These are phyloP conservation scores for Oxytorus armatus DNA, from an alignment of 2,888 invertebrate genomes.

Conservation along the genomic window DNA sequence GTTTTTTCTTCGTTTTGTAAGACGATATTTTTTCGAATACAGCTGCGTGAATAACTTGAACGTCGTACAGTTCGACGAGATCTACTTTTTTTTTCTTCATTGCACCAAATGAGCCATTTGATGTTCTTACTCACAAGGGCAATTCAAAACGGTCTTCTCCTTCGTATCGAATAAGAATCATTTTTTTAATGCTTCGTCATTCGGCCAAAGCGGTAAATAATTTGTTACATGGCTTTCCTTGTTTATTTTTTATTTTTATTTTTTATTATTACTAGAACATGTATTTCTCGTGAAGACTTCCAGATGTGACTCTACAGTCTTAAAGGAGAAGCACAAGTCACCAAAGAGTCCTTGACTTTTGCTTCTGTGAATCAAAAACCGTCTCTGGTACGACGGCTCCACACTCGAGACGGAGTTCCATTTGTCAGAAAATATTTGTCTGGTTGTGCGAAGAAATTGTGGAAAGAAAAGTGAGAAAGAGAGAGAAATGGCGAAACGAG, in stretches of 20 bases:
- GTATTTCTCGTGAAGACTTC: slow-evolving; percentile 8
- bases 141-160: neutral
- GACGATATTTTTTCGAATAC: too few species aligned
- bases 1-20: too few species aligned
- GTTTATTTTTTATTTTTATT: neutral
- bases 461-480: slow-evolving; percentile 26
- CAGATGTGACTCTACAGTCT: slow-evolving; percentile 25
- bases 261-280: neutral
- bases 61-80: too few species aligned
- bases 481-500: slow-evolving; percentile 22
- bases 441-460: slow-evolving; percentile 33
- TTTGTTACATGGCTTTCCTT: neutral
- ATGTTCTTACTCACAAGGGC: neutral
- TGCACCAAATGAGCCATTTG: too few species aligned
- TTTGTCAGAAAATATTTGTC: slow-evolving; percentile 68
- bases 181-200: neutral
- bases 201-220: slow-evolving; percentile 3
- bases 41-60: too few species aligned
- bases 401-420: slow-evolving; percentile 60
- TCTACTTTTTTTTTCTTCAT: too few species aligned
- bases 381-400: neutral
- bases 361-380: slow-evolving; percentile 9
- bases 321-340: slow-evolving; percentile 24
- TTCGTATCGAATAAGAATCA: neutral
- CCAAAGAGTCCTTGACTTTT: slow-evolving; percentile 5